A percentile compares a stretch with the other conserved stretches of the same genome.
Evolutionary conservation across 1,140 invertebrate genomes (phyloP).

Genomic region (Drosophila parvula): DNA sequence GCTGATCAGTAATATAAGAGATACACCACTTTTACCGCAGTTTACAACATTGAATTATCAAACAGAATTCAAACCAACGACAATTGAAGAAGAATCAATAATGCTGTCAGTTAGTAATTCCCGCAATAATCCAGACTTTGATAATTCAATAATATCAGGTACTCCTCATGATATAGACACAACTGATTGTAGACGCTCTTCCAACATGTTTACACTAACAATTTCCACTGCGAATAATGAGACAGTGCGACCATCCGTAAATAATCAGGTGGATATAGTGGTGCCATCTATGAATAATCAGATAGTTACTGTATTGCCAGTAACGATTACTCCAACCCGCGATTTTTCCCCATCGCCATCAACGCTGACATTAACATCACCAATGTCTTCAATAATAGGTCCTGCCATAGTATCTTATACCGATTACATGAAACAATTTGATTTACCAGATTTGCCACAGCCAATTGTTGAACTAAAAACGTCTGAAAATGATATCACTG

Average conservation of each 20-base stretch:
- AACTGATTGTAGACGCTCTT: slow-evolving; percentile 20
- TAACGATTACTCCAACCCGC: slow-evolving; percentile 1
- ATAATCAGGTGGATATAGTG: background rate
- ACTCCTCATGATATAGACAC: slow-evolving; percentile 30
- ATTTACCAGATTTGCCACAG: slow-evolving; percentile 67
- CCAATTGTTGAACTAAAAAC: slow-evolving; percentile 45
- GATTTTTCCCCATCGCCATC: slow-evolving; percentile 25
- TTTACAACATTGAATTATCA: slow-evolving; percentile 30
- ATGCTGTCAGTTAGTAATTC: background rate
- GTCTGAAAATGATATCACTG: background rate
- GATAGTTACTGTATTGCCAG: slow-evolving; percentile 9
- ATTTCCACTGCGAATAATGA: slow-evolving; percentile 1
- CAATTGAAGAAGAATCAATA: slow-evolving; percentile 1
- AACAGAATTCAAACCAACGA: background rate
- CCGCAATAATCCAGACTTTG: slow-evolving; percentile 18
- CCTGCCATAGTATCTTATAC: slow-evolving; percentile 51
- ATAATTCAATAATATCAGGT: slow-evolving; percentile 12
- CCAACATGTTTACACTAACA: slow-evolving; percentile 56
- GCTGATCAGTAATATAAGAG: background rate
- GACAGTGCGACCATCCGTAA: background rate
- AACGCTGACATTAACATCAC: slow-evolving; percentile 32
- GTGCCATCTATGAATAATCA: slow-evolving; percentile 15
- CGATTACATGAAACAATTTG: slow-evolving; percentile 75
- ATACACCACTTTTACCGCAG: slow-evolving; percentile 13
- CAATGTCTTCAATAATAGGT: slow-evolving; percentile 9